phyloP scores from a whole-genome alignment of 2,797 vertebrate species.

The Salarias fasciatus region DNA sequence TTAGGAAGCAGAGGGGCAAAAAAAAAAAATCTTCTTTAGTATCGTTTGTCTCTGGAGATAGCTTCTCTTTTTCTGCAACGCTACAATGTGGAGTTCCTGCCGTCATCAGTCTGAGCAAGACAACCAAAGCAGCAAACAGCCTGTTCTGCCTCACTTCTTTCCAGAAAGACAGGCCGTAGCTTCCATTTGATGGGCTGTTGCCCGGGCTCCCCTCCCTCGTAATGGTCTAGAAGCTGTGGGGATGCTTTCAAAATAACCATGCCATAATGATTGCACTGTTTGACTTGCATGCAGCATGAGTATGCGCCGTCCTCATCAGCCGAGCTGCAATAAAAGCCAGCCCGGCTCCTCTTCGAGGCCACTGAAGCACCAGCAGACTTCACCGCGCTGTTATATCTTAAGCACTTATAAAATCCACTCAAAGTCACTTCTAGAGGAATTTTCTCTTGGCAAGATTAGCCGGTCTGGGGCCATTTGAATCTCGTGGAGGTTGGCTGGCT shows the following conservation, averaged over 20 bases:
- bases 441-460: constrained; percentile 78
- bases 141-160: constrained; percentile 70
- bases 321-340: constrained; percentile 58
- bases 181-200: constrained; percentile 77
- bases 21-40: constrained; percentile 32
- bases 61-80: constrained; percentile 37
- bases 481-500: constrained; percentile 68
- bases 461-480: constrained; percentile 72
- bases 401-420: constrained; percentile 76
- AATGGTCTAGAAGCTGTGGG: constrained; percentile 69
- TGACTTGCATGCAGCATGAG: constrained; percentile 55
- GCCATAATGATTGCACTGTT: constrained; percentile 65
- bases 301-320: constrained; percentile 55
- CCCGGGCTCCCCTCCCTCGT: constrained; percentile 62
- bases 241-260: constrained; percentile 71
- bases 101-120: constrained; percentile 63
- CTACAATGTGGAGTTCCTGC: constrained; percentile 54
- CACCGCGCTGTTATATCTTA: constrained; percentile 71
- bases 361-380: constrained; percentile 50
- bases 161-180: constrained; percentile 63
- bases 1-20: constrained; percentile 23
- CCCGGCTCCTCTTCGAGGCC: constrained; percentile 39
- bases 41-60: constrained; percentile 59
- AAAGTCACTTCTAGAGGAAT: constrained; percentile 73
- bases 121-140: constrained; percentile 64